Evolutionary conservation across 2,113 vertebrate genomes (phyloP).

Genomic region (Oreocharis arfaki): DNA sequence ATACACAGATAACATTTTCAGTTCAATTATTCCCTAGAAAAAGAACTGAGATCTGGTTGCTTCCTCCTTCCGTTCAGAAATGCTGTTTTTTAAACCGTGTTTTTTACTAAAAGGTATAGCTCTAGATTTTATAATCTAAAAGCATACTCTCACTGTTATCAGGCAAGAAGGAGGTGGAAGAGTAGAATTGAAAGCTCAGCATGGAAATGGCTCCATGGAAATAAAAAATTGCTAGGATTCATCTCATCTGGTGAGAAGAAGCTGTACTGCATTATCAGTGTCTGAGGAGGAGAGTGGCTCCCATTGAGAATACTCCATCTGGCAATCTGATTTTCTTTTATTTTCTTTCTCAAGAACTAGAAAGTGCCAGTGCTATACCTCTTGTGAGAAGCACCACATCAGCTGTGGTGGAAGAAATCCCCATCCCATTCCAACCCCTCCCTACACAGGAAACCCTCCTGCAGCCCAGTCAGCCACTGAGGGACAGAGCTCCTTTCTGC

Average conservation of each 20-base stretch:
- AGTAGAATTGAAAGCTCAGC: constrained; percentile 4
- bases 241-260: neutral
- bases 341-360: neutral
- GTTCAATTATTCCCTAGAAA: neutral
- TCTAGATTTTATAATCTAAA: neutral
- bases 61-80: neutral
- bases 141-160: neutral
- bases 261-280: neutral
- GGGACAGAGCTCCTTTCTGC: neutral
- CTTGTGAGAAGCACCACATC: accelerated
- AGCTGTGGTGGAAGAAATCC: neutral
- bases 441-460: neutral
- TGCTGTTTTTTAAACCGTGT: neutral
- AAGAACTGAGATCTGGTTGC: neutral
- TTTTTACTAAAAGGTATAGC: neutral
- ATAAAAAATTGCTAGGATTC: neutral
- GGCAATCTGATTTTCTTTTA: neutral
- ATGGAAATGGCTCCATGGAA: neutral
- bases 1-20: neutral
- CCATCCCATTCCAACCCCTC: neutral
- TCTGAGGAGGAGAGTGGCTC: neutral
- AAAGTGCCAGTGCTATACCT: neutral
- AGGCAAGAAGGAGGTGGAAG: neutral
- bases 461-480: accelerated
- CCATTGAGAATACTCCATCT: neutral